Evolutionary conservation across 2,113 vertebrate genomes (phyloP).

Genomic region (Pseudolaguvia tuberculata): DNA sequence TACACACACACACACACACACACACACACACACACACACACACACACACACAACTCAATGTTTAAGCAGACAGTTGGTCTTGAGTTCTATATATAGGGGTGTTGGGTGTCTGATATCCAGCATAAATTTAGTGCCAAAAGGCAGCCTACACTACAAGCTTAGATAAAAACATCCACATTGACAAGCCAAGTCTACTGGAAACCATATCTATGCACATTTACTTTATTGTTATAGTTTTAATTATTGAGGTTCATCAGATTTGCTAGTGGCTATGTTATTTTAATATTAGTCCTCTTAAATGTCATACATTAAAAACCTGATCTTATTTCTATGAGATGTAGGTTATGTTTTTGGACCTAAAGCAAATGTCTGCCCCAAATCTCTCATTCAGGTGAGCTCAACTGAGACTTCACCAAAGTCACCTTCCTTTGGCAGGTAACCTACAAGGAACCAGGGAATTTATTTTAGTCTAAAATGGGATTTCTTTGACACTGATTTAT

Average conservation of each 20-base stretch:
- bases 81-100: conserved; percentile 44
- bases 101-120: conserved; percentile 45
- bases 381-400: conserved; percentile 41
- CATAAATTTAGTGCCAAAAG: conserved; percentile 19
- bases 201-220: not conserved
- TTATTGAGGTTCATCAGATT: not conserved
- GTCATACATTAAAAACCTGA: not conserved
- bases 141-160: conserved; percentile 13
- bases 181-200: not conserved
- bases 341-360: conserved; percentile 31
- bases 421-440: conserved; percentile 44
- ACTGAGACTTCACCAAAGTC: conserved; percentile 40
- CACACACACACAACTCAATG: conserved; percentile 1
- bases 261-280: not conserved
- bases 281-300: not conserved
- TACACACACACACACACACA: conserved; percentile 4
- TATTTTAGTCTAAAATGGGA: conserved; percentile 47
- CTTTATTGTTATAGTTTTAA: no score
- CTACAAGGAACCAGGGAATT: conserved; percentile 11
- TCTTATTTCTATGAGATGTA: conserved; percentile 19
- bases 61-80: conserved; percentile 27
- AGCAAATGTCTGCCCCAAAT: conserved; percentile 42
- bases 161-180: conserved; percentile 3
- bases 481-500: conserved; percentile 31
- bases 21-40: conserved; percentile 14